Evolutionary conservation across 1,140 invertebrate species (phyloP).

Genomic region (Wiebesia pumilae): DNA sequence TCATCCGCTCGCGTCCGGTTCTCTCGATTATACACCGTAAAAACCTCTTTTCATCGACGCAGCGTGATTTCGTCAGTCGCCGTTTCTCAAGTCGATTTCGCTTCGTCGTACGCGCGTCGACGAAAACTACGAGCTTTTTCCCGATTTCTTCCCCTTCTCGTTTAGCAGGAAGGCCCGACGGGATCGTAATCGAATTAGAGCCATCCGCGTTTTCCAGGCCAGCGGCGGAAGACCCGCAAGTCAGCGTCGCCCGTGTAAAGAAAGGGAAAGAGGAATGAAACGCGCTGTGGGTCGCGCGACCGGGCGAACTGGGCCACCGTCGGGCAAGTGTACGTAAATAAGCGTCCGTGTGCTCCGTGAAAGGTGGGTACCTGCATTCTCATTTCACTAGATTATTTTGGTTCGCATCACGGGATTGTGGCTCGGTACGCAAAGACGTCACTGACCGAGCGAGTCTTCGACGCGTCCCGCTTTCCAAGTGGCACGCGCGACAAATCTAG

Average conservation of each 20-base stretch:
- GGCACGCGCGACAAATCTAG: neutral
- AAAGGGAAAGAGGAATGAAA: slow-evolving; percentile 40
- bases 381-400: slow-evolving; percentile 41
- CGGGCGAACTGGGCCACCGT: slow-evolving; percentile 38
- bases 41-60: slow-evolving; percentile 22
- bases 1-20: neutral
- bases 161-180: neutral
- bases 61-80: slow-evolving; percentile 22
- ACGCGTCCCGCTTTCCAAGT: slow-evolving; percentile 45
- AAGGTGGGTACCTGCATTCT: slow-evolving; percentile 27
- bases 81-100: slow-evolving; percentile 26
- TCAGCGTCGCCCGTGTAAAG: neutral
- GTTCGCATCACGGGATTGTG: neutral
- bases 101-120: neutral
- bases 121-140: neutral
- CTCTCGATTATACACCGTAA: slow-evolving; percentile 21
- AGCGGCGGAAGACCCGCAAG: slow-evolving; percentile 21
- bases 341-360: neutral
- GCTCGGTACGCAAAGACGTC: slow-evolving; percentile 4
- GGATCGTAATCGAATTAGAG: slow-evolving; percentile 11
- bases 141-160: neutral
- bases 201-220: slow-evolving; percentile 25
- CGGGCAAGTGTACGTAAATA: no score
- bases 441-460: slow-evolving; percentile 31
- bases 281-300: slow-evolving; percentile 17